These are phyloP conservation scores for Monarcha castaneiventris DNA, from an alignment of 2,113 vertebrate genomes.

Conservation along the genomic window DNA sequence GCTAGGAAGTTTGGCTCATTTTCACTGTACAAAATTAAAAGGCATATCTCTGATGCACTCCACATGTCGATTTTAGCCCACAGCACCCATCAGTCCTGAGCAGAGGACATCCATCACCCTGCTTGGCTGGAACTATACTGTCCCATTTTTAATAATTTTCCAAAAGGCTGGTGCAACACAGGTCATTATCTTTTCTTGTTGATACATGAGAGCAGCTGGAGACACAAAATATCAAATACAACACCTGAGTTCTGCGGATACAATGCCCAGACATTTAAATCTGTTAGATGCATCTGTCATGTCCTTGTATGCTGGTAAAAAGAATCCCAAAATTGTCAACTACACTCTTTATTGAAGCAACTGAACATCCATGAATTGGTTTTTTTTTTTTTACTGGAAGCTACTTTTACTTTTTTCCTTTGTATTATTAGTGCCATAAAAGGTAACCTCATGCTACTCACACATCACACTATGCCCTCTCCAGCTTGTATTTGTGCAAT, in stretches of 20 bases:
- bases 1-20: not conserved
- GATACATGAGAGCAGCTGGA: not conserved
- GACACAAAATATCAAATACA: not conserved
- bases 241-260: not conserved
- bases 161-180: not conserved
- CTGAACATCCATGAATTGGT: rapidly evolving
- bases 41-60: not conserved
- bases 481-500: not conserved
- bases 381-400: not conserved
- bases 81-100: not conserved
- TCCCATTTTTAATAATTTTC: not conserved
- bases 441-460: not conserved
- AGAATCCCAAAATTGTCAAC: not conserved
- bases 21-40: not conserved
- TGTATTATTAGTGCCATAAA: not conserved
- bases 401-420: not conserved
- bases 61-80: not conserved
- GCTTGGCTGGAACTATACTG: not conserved
- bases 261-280: not conserved
- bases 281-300: not conserved
- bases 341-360: not conserved
- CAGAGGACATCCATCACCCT: not conserved
- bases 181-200: not conserved
- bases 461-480: not conserved
- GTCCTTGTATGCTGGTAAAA: not conserved